Base-by-base conservation (phyloP, 2,797 vertebrate species). In the Agapornis canus region DNA sequence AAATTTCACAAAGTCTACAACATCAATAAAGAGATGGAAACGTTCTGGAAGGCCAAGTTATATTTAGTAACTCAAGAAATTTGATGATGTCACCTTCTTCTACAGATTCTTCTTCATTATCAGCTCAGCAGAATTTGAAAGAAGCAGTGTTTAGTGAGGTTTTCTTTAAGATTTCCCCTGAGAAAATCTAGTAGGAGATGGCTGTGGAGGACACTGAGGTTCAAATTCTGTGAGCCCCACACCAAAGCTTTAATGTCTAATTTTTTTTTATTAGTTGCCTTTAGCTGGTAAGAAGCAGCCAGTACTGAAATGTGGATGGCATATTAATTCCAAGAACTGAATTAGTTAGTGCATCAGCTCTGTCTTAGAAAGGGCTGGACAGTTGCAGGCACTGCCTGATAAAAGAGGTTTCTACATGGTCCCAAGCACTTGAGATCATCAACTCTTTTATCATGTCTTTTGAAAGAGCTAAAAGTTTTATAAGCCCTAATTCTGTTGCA, bases 31-130 rank as follows among this genome's bases (percentile, higher is more conserved):
- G 29, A 39, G 18, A 21, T 80, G 47, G 45, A 49, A 71, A 47
- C 71, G 25, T 90, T 95, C 68, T 90, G 56, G 60, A 82, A 95
- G 78, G 52, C 76, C 69, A 89, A 85, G 31, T 56, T 63, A 56
- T 73, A 39, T 90, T 79, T 80, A 92, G 71, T 68, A 89, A 80
- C 45, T 82, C 14, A 75, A 52, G 31, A 90, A 93, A 57, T 86
- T 35, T 42, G 45, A 64, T 70, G 39, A 84, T 19, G 26, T 92
- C 43, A 75, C 26, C 39, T 71, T 90, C 31, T 86, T n/a, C 40
- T 92, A 22, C 60, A 69, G 25, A 42, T 89, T 59, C 13, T 78
- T 85, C 60, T 82, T 85, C 47, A 8, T 83, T 85, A 57, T 23
- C 61, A 78, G 10, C 68, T 92, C 42, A 57, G 32, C 27, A 61